Evolutionary conservation across 1,140 invertebrate genomes (phyloP).

Genomic region (Propsilocerus akamusi): DNA sequence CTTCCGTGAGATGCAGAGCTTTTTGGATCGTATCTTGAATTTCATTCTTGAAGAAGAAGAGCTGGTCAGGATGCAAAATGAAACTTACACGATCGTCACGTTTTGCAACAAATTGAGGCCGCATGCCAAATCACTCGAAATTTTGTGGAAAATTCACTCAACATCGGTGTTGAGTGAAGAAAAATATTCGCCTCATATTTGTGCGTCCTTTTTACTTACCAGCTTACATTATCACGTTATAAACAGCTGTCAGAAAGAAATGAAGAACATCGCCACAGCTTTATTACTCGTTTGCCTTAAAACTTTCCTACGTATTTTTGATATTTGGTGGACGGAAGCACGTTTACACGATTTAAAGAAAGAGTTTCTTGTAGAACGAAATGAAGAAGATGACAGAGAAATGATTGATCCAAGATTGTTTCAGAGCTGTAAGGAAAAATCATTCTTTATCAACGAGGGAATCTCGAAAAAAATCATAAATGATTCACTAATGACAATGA

Average conservation of each 20-base stretch:
- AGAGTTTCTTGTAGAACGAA: constrained; percentile 17
- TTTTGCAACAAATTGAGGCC: neutral
- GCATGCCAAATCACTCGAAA: constrained; percentile 4
- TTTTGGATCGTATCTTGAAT: neutral
- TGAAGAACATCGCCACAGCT: constrained; percentile 9
- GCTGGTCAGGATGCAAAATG: neutral
- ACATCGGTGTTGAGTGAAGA: neutral
- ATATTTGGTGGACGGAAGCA: constrained; percentile 18
- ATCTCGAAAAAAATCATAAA: constrained; percentile 7
- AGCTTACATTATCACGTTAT: neutral
- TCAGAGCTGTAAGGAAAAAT: constrained; percentile 7
- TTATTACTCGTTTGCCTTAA: constrained; percentile 9
- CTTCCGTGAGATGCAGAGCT: neutral
- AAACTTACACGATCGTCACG: neutral
- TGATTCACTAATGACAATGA: constrained; percentile 12
- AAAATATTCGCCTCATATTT: constrained; percentile 9
- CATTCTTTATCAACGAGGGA: constrained; percentile 7
- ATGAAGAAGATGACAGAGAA: neutral
- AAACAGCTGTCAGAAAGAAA: neutral
- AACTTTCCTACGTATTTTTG: constrained; percentile 16
- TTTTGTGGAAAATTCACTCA: neutral
- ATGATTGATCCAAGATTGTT: constrained; percentile 7
- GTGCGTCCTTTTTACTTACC: constrained; percentile 13
- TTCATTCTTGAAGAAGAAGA: neutral
- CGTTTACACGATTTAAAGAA: constrained; percentile 13